These are phyloP conservation scores for Lasioglossum figueresi DNA, from an alignment of 2,888 invertebrate species.

Conservation along the genomic window DNA sequence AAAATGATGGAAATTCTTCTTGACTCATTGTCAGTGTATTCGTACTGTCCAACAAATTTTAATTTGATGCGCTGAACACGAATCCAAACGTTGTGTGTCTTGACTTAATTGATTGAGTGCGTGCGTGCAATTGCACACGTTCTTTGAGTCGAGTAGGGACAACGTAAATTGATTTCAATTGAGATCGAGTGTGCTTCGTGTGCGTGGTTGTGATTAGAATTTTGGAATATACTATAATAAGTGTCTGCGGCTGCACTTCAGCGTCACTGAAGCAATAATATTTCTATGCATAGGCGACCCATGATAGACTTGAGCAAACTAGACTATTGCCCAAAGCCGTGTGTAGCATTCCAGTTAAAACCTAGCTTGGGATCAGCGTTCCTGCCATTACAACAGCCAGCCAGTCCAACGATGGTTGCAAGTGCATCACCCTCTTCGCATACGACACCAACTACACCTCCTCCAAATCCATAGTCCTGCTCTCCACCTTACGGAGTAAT, in stretches of 20 bases:
- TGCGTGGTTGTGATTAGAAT: background rate
- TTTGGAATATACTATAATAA: conserved; percentile 11
- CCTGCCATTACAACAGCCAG: conserved; percentile 87
- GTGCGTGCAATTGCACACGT: background rate
- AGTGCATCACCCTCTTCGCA: conserved; percentile 80
- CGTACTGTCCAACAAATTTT: background rate
- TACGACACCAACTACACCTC: conserved; percentile 82
- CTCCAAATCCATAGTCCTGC: conserved; percentile 83
- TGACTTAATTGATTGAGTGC: background rate
- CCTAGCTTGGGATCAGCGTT: conserved; percentile 93
- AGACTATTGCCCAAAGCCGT: conserved; percentile 87
- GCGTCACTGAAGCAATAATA: conserved; percentile 47
- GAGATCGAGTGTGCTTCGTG: background rate
- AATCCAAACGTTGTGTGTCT: background rate
- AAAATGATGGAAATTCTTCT: background rate
- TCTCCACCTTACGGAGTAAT: conserved; percentile 74
- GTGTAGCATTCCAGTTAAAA: conserved; percentile 90
- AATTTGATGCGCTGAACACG: conserved; percentile 5
- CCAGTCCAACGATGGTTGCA: conserved; percentile 79
- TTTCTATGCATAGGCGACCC: conserved; percentile 81
- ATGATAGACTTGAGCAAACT: conserved; percentile 84
- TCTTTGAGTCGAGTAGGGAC: background rate
- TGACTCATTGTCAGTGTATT: background rate
- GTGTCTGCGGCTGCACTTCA: conserved; percentile 6
- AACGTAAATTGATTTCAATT: background rate